Base-by-base conservation (phyloP, 2,113 vertebrate species). In the Columba livia region DNA sequence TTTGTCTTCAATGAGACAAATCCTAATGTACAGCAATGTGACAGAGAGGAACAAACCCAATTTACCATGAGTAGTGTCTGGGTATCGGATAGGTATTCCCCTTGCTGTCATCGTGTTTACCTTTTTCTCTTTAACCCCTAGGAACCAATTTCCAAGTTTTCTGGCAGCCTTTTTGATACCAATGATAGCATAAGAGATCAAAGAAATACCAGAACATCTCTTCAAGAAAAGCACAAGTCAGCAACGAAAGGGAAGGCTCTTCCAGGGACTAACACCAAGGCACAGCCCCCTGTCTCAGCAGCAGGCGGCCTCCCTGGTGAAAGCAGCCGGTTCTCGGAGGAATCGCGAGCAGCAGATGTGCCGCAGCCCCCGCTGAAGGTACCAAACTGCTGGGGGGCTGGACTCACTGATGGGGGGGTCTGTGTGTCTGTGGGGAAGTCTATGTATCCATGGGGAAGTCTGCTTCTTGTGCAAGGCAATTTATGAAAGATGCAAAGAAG, bases 111-210 rank as follows among this genome's bases (percentile, higher is more conserved):
- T 51, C 4, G 3, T 81, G 12, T 53, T 93, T 79, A 80, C 69
- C 50, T 58, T 88, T 84, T 91, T 58, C 44, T 89, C 78, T 87
- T 90, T 88, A 83, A 93, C 67, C 67, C 60, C 28, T 74, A 98
- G 98, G 97, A 97, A 29, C 93, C 94, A 17, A 62, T 86, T 38
- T 94, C 93, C 88, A 97, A 96, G 96, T 98, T 97, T 97, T 96
- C 97, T 1, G 94, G 90, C 66, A 97, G 94, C 72, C 88, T 98
- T 61, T 98, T 97, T 78, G 97, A 95, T 64, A 78, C 47, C 3
- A 48, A 92, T 1, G 72, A 91, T 20, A 74, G 54, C 10, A 17
- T 60, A 21, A 78, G 62, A 57, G 79, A 93, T 36, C 90, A 96
- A 72, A 90, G 84, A 89, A 97, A 92, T 32, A 66, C 83, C 38